Base-by-base conservation (phyloP, 2,888 invertebrate species). In the Muscina levida region DNA sequence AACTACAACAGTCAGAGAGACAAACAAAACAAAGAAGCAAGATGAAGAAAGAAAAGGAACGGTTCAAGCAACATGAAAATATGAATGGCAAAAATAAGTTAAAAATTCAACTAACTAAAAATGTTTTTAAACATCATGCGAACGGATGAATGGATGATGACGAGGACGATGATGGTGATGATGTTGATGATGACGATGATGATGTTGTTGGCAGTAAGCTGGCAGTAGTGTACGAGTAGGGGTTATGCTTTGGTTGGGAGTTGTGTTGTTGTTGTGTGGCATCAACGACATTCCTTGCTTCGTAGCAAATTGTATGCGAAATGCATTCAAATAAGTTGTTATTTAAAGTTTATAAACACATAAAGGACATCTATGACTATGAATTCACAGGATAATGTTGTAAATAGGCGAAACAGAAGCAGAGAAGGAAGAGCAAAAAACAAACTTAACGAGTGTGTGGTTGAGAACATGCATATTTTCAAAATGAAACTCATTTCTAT, bases 261-360 rank as follows among this genome's bases (percentile, higher is more conserved):
- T 53, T 53, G 22, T 48, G 48, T 2, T 46, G n/a, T n/a, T 13
- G 44, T 44, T n/a, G 31, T 3, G 31, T 48, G 8, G 8, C 51
- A 51, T n/a, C 31, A 31, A 8, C 31, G 31, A 31, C 31, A 31
- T 31, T 5, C 8, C 31, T 31, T 31, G 31, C 31, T 31, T 31
- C 8, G 4, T 8, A 31, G 8, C 31, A 3, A 31, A 3, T 5
- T 24, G 24, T 53, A 22, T 24, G 24, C 53, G 24, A 24, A 51
- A 44, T 62, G 62, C 62, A 42, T 44, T 62, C 19, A 42, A 62
- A 62, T 42, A 62, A 42, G 19, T 42, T 62, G 62, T 42, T 44
- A 44, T 24, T 62, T 13, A 62, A 62, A 24, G 5, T 44, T 62
- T 44, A 62, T 11, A 42, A 62, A 62, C 24, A 53, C 22, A 53